These are phyloP conservation scores for Forbesichthys agassizii DNA, from an alignment of 2,113 vertebrate species.

Conservation along the genomic window DNA sequence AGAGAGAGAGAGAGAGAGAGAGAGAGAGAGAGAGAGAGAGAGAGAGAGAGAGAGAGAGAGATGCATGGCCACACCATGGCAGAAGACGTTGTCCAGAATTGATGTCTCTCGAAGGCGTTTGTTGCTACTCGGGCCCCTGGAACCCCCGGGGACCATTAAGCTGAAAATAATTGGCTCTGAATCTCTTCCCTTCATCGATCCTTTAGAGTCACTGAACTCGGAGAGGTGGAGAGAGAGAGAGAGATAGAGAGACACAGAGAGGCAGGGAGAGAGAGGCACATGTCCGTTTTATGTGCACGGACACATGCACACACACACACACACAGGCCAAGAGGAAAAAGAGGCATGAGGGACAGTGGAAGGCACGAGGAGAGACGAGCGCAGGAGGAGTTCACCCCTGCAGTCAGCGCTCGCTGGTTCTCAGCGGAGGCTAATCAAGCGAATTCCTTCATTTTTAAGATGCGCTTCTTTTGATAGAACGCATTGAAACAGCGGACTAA, in stretches of 20 bases:
- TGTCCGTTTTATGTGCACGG: background rate
- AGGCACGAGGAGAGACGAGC: constrained; percentile 41
- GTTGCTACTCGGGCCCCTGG: constrained; percentile 73
- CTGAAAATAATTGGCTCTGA: constrained; percentile 85
- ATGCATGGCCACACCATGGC: constrained; percentile 12
- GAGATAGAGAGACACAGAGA: constrained; percentile 46
- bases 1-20: background rate
- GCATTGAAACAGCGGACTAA: constrained; percentile 16
- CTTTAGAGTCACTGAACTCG: constrained; percentile 81
- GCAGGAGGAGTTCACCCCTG: constrained; percentile 29
- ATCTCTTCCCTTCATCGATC: constrained; percentile 82
- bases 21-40: background rate
- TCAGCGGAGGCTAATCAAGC: constrained; percentile 52
- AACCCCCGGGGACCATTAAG: constrained; percentile 81
- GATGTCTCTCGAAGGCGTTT: constrained; percentile 79
- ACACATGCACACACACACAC: constrained; percentile 14
- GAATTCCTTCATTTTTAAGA: constrained; percentile 54
- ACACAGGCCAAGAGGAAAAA: constrained; percentile 1
- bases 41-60: background rate
- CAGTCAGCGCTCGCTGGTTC: constrained; percentile 31
- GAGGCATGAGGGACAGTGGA: constrained; percentile 27
- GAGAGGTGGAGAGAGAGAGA: constrained; percentile 55
- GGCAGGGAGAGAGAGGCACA: constrained; percentile 21
- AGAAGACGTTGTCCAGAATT: constrained; percentile 75
- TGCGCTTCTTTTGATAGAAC: background rate